Evolutionary conservation across 2,888 invertebrate genomes (phyloP).

Genomic region (Hylaea fasciaria): DNA sequence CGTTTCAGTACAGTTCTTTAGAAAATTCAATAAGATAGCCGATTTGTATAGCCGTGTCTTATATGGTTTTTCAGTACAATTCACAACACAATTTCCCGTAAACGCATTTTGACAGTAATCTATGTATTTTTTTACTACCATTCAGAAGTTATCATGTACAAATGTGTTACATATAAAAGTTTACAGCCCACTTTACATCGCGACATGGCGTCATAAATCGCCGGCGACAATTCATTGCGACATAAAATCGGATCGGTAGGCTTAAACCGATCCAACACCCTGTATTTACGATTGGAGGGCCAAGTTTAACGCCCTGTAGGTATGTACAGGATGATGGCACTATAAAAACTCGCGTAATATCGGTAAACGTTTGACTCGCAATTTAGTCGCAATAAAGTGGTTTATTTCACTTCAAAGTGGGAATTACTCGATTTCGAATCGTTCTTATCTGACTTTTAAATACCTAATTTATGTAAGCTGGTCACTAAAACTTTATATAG

Average conservation of each 20-base stretch:
- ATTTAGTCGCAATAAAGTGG: slow-evolving; percentile 58
- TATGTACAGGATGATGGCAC: slow-evolving; percentile 70
- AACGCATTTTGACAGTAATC: background rate
- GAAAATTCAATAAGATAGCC: background rate
- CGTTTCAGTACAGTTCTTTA: background rate
- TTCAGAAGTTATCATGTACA: slow-evolving; percentile 48
- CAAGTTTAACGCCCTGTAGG: slow-evolving; percentile 68
- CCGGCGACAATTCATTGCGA: slow-evolving; percentile 68
- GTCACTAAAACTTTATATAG: slow-evolving; percentile 18
- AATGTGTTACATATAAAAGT: slow-evolving; percentile 49
- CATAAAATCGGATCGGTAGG: slow-evolving; percentile 76
- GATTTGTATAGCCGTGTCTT: too few species aligned
- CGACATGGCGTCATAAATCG: slow-evolving; percentile 65
- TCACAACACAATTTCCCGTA: slow-evolving; percentile 1
- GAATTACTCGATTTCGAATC: slow-evolving; percentile 42
- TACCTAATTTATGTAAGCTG: slow-evolving; percentile 25
- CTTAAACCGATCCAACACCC: slow-evolving; percentile 67
- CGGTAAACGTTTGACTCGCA: slow-evolving; percentile 76
- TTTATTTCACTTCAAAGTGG: slow-evolving; percentile 52
- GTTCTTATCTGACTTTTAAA: slow-evolving; percentile 32
- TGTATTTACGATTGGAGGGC: slow-evolving; percentile 74
- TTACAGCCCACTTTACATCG: slow-evolving; percentile 64
- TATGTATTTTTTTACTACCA: slow-evolving; percentile 16
- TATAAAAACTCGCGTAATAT: slow-evolving; percentile 75
- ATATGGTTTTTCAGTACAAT: background rate